Base-by-base conservation (phyloP, 2,113 vertebrate genomes). In the Sialia sialis region DNA sequence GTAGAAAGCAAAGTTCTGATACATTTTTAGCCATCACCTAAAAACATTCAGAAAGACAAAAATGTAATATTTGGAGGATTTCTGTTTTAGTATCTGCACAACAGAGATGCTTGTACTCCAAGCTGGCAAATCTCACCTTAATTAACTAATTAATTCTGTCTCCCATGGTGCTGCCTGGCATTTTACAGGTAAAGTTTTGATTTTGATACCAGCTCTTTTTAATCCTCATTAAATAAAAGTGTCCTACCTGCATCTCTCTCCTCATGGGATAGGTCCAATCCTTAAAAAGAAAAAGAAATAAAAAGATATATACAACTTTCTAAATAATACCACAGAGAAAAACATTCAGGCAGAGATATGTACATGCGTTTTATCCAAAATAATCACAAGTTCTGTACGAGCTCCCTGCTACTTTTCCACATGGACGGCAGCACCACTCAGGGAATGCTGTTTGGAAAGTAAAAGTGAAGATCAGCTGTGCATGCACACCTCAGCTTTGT, bases 231-330 rank as follows among this genome's bases (percentile, higher is more conserved):
- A 59, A 82, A 88, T 13, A 7, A 41, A 83, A 89, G n/a, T 67
- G 34, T 51, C 96, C 64, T 98, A 99, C 99, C 99, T 99, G 99
- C 99, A 99, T 99, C 77, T 99, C 99, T 96, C 99, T 97, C 96
- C 99, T 99, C 99, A 99, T 99, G 74, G 99, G 99, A 96, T 99
- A 99, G 77, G 98, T 99, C 99, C 99, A 99, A 95, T 99, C 99
- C 99, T 99, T 89, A 60, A 75, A 95, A 94, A 85, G 76, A 32
- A 86, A 83, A 34, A 23, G 78, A 77, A 18, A 84, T n/a, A 30
- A 85, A 38, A 30, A 55, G 9, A 32, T 52, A 27, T 52, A 52
- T 29, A 29, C 16, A 77, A 23, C 46, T 48, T 48, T 23, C 46
- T 12, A 75, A 89, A 41, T 67, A 44, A 46, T 5, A 18, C 10